A percentile compares a stretch with the other conserved stretches of the same genome.
Conservation (phyloP, 92 coral and sea anemone species). For the Porites cylindrica region DNA sequence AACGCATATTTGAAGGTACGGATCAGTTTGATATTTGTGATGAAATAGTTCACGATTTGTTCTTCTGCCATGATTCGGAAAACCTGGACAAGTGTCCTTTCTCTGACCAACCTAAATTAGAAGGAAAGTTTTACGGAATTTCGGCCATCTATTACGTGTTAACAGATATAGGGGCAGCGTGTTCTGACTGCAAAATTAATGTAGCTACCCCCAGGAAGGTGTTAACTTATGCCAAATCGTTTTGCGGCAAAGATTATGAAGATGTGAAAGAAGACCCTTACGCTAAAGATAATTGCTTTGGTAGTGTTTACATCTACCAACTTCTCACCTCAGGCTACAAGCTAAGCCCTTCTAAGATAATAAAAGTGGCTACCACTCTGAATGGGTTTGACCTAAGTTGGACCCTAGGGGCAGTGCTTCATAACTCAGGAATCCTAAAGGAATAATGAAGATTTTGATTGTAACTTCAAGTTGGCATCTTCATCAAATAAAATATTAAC, state of each 20-base stretch:
- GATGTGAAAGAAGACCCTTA: background rate
- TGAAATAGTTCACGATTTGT: background rate
- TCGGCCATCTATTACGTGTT: background rate
- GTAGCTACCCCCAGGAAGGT: slow-evolving; percentile 3
- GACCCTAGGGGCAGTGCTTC: slow-evolving; percentile 54
- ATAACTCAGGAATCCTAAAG: background rate
- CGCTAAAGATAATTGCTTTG: slow-evolving; percentile 29
- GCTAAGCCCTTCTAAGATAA: background rate
- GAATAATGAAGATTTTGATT: background rate
- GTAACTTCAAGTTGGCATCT: no score
- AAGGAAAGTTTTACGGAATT: slow-evolving; percentile 37
- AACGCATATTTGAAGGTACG: slow-evolving; percentile 13
- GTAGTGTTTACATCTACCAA: slow-evolving; percentile 39
- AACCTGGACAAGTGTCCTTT: slow-evolving; percentile 31
- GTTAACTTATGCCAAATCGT: background rate
- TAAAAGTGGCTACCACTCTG: slow-evolving; percentile 11
- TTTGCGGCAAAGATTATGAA: slow-evolving; percentile 8
- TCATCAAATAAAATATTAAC: no score
- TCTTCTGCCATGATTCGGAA: slow-evolving; percentile 37
- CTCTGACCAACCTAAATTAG: slow-evolving; percentile 44
- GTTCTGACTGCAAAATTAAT: slow-evolving; percentile 5
- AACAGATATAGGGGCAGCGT: slow-evolving; percentile 33
- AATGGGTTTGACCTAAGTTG: slow-evolving; percentile 57
- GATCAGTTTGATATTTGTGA: slow-evolving; percentile 1
- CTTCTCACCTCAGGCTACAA: slow-evolving; percentile 21